Evolutionary conservation across 2,113 vertebrate species (phyloP).

Genomic region (Ginglymostoma cirratum): DNA sequence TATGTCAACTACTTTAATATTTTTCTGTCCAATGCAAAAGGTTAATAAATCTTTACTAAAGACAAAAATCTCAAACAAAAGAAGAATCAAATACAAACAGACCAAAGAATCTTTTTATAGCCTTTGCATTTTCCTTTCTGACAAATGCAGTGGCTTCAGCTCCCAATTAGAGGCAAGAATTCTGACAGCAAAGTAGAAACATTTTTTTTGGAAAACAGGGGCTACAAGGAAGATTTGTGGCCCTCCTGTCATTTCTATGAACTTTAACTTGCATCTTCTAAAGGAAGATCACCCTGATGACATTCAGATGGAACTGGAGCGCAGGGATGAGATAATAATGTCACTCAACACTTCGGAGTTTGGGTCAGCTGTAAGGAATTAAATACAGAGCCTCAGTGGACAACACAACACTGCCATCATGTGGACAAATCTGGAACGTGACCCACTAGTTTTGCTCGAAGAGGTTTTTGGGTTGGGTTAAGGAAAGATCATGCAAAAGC

Average conservation of each 20-base stretch:
- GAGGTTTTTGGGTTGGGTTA: neutral
- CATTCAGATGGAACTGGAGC: conserved; percentile 12
- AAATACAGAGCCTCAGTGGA: neutral
- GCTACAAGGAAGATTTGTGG: neutral
- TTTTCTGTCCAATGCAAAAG: neutral
- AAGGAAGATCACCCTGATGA: conserved; percentile 14
- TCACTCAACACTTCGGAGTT: neutral
- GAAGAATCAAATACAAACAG: neutral
- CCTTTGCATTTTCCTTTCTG: neutral
- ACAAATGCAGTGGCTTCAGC: neutral
- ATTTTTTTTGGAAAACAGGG: conserved; percentile 14
- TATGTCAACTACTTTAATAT: neutral
- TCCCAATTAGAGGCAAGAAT: neutral
- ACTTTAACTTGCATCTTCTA: conserved; percentile 10
- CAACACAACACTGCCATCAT: conserved; percentile 35
- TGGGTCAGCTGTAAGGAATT: neutral
- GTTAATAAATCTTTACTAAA: neutral
- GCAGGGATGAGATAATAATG: neutral
- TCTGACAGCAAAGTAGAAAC: neutral
- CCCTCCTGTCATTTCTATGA: conserved; percentile 21
- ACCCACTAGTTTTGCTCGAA: neutral
- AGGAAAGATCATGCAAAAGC: neutral
- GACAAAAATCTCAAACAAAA: neutral
- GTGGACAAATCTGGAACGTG: neutral
- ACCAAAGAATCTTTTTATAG: neutral